Conservation (phyloP, 2,113 vertebrate species). For the Theristicus caerulescens region DNA sequence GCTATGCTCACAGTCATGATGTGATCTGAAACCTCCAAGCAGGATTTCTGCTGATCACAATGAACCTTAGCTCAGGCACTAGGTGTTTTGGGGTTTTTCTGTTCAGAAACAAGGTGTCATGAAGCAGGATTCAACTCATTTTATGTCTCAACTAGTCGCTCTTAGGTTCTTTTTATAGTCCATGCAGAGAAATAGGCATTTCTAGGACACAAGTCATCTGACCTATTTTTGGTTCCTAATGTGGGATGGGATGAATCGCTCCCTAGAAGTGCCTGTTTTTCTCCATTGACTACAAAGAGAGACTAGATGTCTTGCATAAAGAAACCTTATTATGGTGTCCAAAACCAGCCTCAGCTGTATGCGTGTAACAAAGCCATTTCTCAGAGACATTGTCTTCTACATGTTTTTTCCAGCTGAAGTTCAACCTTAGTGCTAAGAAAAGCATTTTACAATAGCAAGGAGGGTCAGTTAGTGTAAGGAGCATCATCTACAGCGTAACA, state of each 20-base stretch:
- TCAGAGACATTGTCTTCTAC: not conserved
- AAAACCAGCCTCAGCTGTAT: not conserved
- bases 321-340: not conserved
- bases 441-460: not conserved
- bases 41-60: not conserved
- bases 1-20: not conserved
- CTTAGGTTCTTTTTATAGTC: not conserved
- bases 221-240: not conserved
- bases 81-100: not conserved
- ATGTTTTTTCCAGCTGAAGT: not conserved
- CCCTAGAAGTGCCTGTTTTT: not conserved
- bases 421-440: not conserved
- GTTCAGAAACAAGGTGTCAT: not conserved
- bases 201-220: constrained; percentile 32
- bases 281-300: not conserved
- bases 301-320: not conserved
- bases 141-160: not conserved
- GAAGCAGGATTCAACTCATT: not conserved
- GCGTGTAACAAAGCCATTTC: not conserved
- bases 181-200: not conserved
- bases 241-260: not conserved
- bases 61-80: not conserved
- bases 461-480: not conserved
- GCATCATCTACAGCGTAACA: not conserved
- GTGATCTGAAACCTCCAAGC: not conserved